A percentile compares a stretch with the other conserved stretches of the same genome.
These are phyloP conservation scores for Cuculus canorus DNA, from an alignment of 2,797 vertebrate species.

Conservation along the genomic window DNA sequence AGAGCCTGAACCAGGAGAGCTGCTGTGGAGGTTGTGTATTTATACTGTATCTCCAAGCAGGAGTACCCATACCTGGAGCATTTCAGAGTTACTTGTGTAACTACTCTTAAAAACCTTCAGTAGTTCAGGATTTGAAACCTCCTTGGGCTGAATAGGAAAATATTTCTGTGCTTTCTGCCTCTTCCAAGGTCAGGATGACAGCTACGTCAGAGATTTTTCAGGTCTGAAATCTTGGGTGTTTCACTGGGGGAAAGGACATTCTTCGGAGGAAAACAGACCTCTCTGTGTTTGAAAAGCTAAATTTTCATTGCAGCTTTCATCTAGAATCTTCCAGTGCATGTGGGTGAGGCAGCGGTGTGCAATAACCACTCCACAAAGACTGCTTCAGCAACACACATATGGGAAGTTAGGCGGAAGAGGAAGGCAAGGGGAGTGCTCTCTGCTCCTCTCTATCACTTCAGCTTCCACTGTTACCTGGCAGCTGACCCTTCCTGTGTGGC, in stretches of 20 bases:
- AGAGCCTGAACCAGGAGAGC: not conserved
- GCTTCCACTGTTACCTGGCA: not conserved
- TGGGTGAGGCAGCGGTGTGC: not conserved
- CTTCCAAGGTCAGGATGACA: not conserved
- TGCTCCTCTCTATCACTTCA: not conserved
- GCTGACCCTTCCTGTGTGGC: not conserved
- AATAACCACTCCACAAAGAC: not conserved
- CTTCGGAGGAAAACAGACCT: not conserved
- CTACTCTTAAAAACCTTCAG: not conserved
- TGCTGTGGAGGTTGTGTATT: not conserved
- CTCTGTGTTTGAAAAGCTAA: not conserved
- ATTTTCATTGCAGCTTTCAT: not conserved
- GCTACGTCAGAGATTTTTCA: not conserved
- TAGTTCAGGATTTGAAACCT: not conserved
- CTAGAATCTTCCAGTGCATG: not conserved
- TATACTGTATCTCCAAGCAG: not conserved
- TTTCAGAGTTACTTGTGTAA: not conserved
- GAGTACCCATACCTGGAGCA: not conserved
- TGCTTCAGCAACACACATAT: not conserved
- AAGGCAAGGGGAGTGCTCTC: not conserved
- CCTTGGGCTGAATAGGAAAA: accelerated
- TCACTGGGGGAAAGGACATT: not conserved
- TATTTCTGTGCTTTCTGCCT: not conserved
- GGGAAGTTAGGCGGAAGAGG: not conserved
- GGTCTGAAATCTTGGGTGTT: not conserved